Percentiles rank a stretch among this genome's conserved stretches.
phyloP scores from a whole-genome alignment of 2,113 vertebrate genomes.

The Pollachius pollachius region DNA sequence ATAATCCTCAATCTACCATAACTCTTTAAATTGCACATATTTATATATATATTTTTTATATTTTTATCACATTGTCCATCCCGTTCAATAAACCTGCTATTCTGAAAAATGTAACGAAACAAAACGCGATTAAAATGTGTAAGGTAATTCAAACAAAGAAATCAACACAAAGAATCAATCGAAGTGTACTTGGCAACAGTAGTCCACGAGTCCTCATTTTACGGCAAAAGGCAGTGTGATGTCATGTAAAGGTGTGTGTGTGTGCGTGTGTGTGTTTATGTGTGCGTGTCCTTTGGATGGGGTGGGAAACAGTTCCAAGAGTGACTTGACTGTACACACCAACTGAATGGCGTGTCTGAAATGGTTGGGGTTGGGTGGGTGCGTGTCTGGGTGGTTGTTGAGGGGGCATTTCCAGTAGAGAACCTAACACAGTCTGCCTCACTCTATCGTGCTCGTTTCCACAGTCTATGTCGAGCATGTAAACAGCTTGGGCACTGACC shows the following conservation, averaged over 20 bases:
- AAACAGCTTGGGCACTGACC: conserved; percentile 30
- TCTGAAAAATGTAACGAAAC: conserved; percentile 26
- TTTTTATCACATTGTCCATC: conserved; percentile 48
- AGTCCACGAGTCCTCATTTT: conserved; percentile 75
- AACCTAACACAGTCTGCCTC: conserved; percentile 61
- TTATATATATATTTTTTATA: conserved; percentile 41
- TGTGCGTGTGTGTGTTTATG: not conserved
- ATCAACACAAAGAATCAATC: conserved; percentile 19
- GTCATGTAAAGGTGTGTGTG: conserved; percentile 52
- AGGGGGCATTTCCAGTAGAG: conserved; percentile 66
- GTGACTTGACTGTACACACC: conserved; percentile 64
- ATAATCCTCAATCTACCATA: conserved; percentile 47
- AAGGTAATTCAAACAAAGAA: conserved; percentile 8
- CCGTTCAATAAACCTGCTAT: conserved; percentile 31
- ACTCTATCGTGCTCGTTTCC: conserved; percentile 19
- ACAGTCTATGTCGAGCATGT: conserved; percentile 48
- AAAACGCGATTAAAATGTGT: not conserved
- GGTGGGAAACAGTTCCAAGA: conserved; percentile 69
- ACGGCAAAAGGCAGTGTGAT: conserved; percentile 76
- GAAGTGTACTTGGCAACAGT: conserved; percentile 67
- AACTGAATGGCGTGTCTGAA: conserved; percentile 44
- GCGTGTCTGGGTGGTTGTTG: not conserved
- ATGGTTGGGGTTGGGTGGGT: not conserved
- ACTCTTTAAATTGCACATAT: conserved; percentile 44
- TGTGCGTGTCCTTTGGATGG: conserved; percentile 65